Evolutionary conservation across 2,888 invertebrate genomes (phyloP).

Genomic region (Orchesella flavescens): DNA sequence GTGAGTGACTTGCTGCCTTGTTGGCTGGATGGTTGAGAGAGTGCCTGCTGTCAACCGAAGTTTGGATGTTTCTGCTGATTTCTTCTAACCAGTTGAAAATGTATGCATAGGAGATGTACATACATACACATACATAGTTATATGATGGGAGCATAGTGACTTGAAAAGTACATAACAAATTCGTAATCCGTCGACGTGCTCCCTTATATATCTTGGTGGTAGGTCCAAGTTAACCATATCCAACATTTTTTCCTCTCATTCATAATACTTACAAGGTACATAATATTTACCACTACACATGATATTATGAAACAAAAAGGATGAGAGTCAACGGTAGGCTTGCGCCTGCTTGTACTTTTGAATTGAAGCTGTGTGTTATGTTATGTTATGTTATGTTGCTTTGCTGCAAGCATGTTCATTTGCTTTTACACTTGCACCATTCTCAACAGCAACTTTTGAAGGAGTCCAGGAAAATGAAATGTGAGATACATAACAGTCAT

Average conservation of each 20-base stretch:
- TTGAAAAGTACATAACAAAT: background rate
- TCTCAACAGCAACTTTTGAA: constrained; percentile 20
- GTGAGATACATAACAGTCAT: constrained; percentile 50
- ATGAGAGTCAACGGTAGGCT: constrained; percentile 24
- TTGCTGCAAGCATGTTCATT: background rate
- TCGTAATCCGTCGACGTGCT: constrained; percentile 25
- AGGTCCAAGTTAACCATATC: constrained; percentile 51
- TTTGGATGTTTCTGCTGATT: constrained; percentile 43
- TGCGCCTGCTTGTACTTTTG: background rate
- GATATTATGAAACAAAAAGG: constrained; percentile 19
- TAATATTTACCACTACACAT: constrained; percentile 44
- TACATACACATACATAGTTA: background rate
- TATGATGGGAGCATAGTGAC: background rate
- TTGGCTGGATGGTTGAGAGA: constrained; percentile 50
- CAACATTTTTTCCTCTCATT: constrained; percentile 33
- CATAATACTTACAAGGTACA: constrained; percentile 13
- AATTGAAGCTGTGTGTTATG: background rate
- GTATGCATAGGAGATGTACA: background rate
- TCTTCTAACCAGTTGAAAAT: constrained; percentile 16
- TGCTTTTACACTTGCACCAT: constrained; percentile 21
- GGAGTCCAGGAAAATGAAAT: constrained; percentile 37
- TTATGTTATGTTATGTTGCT: background rate
- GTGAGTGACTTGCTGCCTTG: constrained; percentile 53
- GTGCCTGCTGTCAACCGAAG: constrained; percentile 53
- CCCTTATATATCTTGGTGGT: constrained; percentile 49